Base-by-base conservation (phyloP, 1,140 invertebrate species). In the Megalonaias nervosa region DNA sequence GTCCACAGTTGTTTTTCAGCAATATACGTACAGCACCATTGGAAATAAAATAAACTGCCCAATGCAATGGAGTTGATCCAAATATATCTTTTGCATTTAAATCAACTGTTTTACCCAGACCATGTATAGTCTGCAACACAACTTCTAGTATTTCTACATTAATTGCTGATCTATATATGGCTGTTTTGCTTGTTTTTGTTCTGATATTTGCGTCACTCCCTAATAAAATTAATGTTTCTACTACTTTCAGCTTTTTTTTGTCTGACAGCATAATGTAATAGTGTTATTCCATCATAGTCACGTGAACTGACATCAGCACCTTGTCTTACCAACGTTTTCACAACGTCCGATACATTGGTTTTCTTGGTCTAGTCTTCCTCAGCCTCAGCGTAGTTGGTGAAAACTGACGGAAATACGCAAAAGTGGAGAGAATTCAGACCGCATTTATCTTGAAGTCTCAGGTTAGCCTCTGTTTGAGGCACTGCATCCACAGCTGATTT, bases 31-130 rank as follows among this genome's bases (percentile, higher is more conserved):
- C 21, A n/a, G 26, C 57, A 19, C n/a, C 19, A 31, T 9, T 21
- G 13, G 61, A n/a, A 65, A 31, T 23, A 64, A 58, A 75, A 31
- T 61, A 62, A n/a, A 75, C 55, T 4, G 74, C 74, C 74, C 74
- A 75, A 48, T 75, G 74, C 23, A 68, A 38, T 16, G 74, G n/a
- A 21, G 74, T 68, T 38, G 74, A 75, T 26, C 74, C 74, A 56
- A 60, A 75, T 11, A 38, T 56, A 56, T 75, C 74, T 26, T 26
- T 38, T 14, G 61, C 59, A 48, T 75, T 75, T 31, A 75, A 55
- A 38, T 75, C 74, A 19, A 38, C n/a, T 38, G 17, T 55, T 72
- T 15, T 15, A 23, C 31, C 2, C n/a, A 67, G 0, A 55, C 0
- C 9, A 5, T 2, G 38, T 38, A 21, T 1, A 14, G 15, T 64